These are phyloP conservation scores for Leptothorax acervorum DNA, from an alignment of 2,888 invertebrate genomes.

Conservation along the genomic window DNA sequence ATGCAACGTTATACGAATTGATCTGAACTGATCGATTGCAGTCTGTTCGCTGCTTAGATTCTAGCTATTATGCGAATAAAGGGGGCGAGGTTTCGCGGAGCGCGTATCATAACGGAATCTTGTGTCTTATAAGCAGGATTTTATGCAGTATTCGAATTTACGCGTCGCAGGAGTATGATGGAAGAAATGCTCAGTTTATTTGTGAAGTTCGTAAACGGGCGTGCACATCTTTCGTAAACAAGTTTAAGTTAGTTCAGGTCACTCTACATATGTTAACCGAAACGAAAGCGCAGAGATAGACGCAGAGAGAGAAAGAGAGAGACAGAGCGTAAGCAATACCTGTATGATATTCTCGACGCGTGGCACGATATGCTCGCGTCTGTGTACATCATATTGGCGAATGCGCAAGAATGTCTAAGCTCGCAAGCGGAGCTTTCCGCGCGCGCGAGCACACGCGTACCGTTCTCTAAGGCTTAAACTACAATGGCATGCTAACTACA, in stretches of 20 bases:
- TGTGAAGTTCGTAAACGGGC: neutral
- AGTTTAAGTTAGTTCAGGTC: neutral
- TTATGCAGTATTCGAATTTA: constrained; percentile 4
- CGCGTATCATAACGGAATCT: neutral
- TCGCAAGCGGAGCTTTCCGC: constrained; percentile 3
- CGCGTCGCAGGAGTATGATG: neutral
- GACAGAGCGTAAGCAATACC: neutral
- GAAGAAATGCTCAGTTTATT: constrained; percentile 8
- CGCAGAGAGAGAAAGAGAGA: neutral
- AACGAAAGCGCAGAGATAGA: neutral
- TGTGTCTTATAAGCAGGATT: neutral
- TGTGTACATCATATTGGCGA: neutral
- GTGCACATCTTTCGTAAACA: neutral
- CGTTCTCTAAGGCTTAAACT: constrained; percentile 65
- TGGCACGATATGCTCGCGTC: neutral
- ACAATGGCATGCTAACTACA: constrained; percentile 62
- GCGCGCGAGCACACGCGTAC: constrained; percentile 6
- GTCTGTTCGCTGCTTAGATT: neutral
- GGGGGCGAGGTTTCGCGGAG: neutral
- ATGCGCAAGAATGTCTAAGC: constrained; percentile 12
- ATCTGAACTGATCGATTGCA: neutral
- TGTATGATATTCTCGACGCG: constrained; percentile 9
- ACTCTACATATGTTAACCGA: neutral
- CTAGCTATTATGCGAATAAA: neutral
- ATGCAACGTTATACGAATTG: neutral